A percentile compares a stretch with the other conserved stretches of the same genome.
These are phyloP conservation scores for Toxotes jaculatrix DNA, from an alignment of 2,113 vertebrate genomes.

Conservation along the genomic window DNA sequence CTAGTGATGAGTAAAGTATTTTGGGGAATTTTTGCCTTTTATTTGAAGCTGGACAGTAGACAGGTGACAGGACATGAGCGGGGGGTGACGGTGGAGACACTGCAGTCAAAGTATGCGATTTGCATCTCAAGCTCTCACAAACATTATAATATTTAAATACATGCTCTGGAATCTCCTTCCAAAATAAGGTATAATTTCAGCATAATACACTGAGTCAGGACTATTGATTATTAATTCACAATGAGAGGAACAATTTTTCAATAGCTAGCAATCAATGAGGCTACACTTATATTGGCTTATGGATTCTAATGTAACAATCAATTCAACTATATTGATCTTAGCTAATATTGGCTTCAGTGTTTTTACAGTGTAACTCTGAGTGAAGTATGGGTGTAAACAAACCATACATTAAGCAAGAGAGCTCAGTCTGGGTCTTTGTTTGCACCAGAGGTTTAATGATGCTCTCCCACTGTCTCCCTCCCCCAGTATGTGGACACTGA, in stretches of 20 bases:
- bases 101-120: not conserved
- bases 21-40: not conserved
- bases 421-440: not conserved
- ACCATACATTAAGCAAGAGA: not conserved
- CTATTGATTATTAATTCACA: constrained; percentile 24
- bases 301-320: constrained; percentile 15
- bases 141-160: not conserved
- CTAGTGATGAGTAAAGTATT: not conserved
- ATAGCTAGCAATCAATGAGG: constrained; percentile 16
- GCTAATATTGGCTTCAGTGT: not conserved
- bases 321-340: not conserved
- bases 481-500: constrained; percentile 6
- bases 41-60: not conserved
- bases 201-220: not conserved
- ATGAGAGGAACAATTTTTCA: constrained; percentile 13
- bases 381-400: not conserved
- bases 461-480: not conserved
- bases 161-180: not conserved
- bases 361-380: constrained; percentile 11
- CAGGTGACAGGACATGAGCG: not conserved
- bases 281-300: not conserved
- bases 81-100: too few species aligned
- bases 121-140: not conserved
- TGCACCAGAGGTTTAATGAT: constrained; percentile 7
- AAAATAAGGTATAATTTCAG: not conserved